Evolutionary conservation across 1,140 invertebrate genomes (phyloP).

Genomic region (Hycleus cichorii): DNA sequence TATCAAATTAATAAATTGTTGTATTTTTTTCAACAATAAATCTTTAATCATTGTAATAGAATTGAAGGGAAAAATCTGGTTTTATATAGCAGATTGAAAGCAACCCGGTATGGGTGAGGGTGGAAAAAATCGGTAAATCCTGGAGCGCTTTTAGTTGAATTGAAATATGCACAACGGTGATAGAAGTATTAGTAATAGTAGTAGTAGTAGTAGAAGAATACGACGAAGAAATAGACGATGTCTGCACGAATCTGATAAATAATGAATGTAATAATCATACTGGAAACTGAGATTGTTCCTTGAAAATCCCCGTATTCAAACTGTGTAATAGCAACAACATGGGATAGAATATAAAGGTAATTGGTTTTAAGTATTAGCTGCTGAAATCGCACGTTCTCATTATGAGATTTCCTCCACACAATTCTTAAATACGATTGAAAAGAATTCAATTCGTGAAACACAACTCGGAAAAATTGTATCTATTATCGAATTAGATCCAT

Average conservation of each 20-base stretch:
- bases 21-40: slow-evolving; percentile 8
- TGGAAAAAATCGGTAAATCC: slow-evolving; percentile 7
- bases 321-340: too few relatives aligned
- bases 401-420: too few relatives aligned
- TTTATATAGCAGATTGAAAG: slow-evolving; percentile 15
- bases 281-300: slow-evolving; percentile 16
- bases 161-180: slow-evolving; percentile 13
- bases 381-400: too few relatives aligned
- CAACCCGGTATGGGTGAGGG: too few relatives aligned
- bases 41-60: slow-evolving; percentile 12
- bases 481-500: too few relatives aligned
- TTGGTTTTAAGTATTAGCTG: too few relatives aligned
- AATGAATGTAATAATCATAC: slow-evolving; percentile 24
- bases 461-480: too few relatives aligned
- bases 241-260: slow-evolving; percentile 13
- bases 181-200: too few relatives aligned
- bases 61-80: slow-evolving; percentile 11
- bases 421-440: too few relatives aligned
- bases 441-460: too few relatives aligned
- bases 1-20: neutral
- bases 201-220: too few relatives aligned
- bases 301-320: slow-evolving; percentile 2
- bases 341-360: too few relatives aligned
- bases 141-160: slow-evolving; percentile 6
- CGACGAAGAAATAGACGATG: neutral